Evolutionary conservation across 64 coral and sea anemone genomes (phyloP), one percentile per base, ranked within the genome.

Genomic region (Astreopora myriophthalma): DNA sequence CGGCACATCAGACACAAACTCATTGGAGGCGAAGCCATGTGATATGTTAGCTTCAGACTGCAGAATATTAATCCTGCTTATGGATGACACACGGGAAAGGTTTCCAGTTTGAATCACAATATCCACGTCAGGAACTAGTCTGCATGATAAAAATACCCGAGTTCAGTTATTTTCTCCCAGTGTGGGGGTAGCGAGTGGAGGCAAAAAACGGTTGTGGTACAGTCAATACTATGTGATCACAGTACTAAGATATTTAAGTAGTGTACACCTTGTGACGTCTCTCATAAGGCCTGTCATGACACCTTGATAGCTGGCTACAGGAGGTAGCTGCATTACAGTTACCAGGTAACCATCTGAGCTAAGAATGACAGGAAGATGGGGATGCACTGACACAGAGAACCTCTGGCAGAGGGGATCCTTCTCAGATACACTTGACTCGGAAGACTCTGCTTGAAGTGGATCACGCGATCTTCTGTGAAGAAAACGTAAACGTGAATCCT

Each of bases 341-440:
- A 99, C 94, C 20, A 99, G 51, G 49, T 99, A 99, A 48, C 96
- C 96, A 93, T 99, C 96, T 5, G 96, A 95, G 55, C 86, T 95
- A 11, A 99, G 84, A 39, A 99, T n/a, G 6, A 99, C 38, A 8
- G 96, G 96, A 25, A 87, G 73, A 33, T 69, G 71, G 6, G 96
- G 93, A 38, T 98, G 96, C 26, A 91, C 91, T 34, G 89, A 66
- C 6, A 98, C 88, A 14, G 93, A 98, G 32, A 93, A 99, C 44
- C 66, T 95, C 91, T 95, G 96, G 36, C 80, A 84, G 33, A 93
- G 87, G 28, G 51, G 25, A 44, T 98, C 96, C 28, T 42, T 88
- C 33, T 92, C 86, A 22, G 96, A 98, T 13, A 29, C 8, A 37
- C 60, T 84, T 1, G 93, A 92, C 27, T 88, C 62, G 1, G 89